A percentile compares a stretch with the other conserved stretches of the same genome.
phyloP scores from a whole-genome alignment of 2,113 vertebrate species.

The Toxotes jaculatrix region DNA sequence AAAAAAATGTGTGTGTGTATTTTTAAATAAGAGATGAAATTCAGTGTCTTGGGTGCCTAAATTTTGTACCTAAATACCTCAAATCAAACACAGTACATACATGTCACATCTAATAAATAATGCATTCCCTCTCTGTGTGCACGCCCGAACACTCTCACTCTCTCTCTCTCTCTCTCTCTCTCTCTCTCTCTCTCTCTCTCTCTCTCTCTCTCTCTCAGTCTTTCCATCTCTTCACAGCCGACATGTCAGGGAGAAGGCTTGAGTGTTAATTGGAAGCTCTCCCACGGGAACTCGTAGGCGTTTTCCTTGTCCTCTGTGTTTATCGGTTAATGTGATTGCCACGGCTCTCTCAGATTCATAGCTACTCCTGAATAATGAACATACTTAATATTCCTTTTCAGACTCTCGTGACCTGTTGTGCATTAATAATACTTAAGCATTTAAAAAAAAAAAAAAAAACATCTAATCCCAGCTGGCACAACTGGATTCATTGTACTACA shows the following conservation, averaged over 20 bases:
- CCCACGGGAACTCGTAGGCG: slow-evolving; percentile 65
- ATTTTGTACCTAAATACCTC: too few relatives aligned
- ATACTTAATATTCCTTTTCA: slow-evolving; percentile 62
- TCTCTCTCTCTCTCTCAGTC: background rate
- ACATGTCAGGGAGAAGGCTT: slow-evolving; percentile 57
- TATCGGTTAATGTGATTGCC: slow-evolving; percentile 72
- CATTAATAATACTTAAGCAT: slow-evolving; percentile 38
- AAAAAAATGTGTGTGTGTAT: too few relatives aligned
- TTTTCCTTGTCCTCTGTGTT: slow-evolving; percentile 69
- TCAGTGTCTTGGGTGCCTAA: too few relatives aligned
- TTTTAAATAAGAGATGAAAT: too few relatives aligned
- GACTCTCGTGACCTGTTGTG: slow-evolving; percentile 52
- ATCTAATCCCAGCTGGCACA: slow-evolving; percentile 24
- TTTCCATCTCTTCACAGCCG: slow-evolving; percentile 37
- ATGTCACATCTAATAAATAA: too few relatives aligned
- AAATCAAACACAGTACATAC: too few relatives aligned
- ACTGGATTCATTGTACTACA: slow-evolving; percentile 38
- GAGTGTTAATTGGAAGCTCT: slow-evolving; percentile 77
- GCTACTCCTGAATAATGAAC: slow-evolving; percentile 62
- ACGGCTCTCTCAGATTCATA: slow-evolving; percentile 56
- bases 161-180: background rate
- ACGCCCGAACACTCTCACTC: slow-evolving; percentile 1
- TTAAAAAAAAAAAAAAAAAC: slow-evolving; percentile 10
- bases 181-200: background rate
- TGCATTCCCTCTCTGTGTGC: slow-evolving; percentile 1